Conservation (phyloP, 2,888 invertebrate species). For the Drosophila melanosoma region DNA sequence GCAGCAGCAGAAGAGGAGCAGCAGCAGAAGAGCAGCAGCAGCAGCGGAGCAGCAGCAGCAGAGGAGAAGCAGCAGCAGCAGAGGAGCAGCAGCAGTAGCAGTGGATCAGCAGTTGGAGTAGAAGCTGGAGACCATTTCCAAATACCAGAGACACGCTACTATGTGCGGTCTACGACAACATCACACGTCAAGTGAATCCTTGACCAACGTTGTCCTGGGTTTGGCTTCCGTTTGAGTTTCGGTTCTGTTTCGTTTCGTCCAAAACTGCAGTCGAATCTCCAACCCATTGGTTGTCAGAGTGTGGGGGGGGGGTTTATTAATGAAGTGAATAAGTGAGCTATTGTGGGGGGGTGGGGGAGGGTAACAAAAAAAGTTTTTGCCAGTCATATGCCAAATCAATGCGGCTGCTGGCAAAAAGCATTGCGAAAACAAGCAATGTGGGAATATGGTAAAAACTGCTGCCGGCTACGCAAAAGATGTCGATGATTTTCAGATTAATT, state of each 20-base stretch:
- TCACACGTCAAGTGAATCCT: constrained; percentile 51
- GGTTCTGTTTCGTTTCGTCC: background rate
- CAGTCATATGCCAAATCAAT: constrained; percentile 29
- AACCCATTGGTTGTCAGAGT: constrained; percentile 1
- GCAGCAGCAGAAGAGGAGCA: background rate
- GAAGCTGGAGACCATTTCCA: background rate
- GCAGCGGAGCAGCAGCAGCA: constrained; percentile 6
- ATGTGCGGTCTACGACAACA: constrained; percentile 28
- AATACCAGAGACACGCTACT: constrained; percentile 15
- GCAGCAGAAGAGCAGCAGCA: background rate
- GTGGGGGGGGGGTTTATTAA: constrained; percentile 17
- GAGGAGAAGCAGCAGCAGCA: background rate
- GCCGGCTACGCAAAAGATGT: constrained; percentile 3
- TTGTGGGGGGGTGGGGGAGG: background rate
- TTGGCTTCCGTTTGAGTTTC: constrained; percentile 16
- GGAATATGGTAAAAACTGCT: constrained; percentile 1
- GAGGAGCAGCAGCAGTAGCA: background rate
- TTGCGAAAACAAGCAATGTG: constrained; percentile 1
- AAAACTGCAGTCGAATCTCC: constrained; percentile 13
- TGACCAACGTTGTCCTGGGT: constrained; percentile 36
- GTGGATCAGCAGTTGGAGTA: too few relatives aligned
- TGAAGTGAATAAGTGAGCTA: constrained; percentile 20
- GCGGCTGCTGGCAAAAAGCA: constrained; percentile 4
- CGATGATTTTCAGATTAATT: constrained; percentile 4
- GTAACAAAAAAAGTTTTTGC: background rate